These are phyloP conservation scores for Lethocerus indicus DNA, from an alignment of 1,140 invertebrate species.

Conservation along the genomic window DNA sequence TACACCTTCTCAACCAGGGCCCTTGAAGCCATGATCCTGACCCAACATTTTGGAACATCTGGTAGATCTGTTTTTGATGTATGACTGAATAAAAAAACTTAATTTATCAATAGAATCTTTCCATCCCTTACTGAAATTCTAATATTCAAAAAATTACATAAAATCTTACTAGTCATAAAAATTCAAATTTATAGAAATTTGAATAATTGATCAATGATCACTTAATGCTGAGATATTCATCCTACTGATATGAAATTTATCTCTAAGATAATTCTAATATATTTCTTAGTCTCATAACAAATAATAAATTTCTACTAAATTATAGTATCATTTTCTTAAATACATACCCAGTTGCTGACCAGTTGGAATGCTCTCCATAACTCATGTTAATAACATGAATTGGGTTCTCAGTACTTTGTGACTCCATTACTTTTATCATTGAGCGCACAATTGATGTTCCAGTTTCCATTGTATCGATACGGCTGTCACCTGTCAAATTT, in stretches of 20 bases:
- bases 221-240: not conserved
- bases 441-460: slow-evolving; percentile 79
- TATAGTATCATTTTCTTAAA: not conserved
- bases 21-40: too few relatives aligned
- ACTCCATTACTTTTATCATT: slow-evolving; percentile 70
- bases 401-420: slow-evolving; percentile 27
- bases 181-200: too few relatives aligned
- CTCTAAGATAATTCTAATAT: not conserved
- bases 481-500: slow-evolving; percentile 44
- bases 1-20: too few relatives aligned
- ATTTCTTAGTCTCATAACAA: not conserved
- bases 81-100: too few relatives aligned
- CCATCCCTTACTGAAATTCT: too few relatives aligned
- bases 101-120: too few relatives aligned
- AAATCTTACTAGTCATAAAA: too few relatives aligned
- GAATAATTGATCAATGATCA: too few relatives aligned
- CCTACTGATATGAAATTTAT: not conserved
- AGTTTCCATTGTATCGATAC: slow-evolving; percentile 90
- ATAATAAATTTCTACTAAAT: not conserved
- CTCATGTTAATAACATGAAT: slow-evolving; percentile 95
- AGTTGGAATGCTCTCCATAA: slow-evolving; percentile 88
- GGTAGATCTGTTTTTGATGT: too few relatives aligned
- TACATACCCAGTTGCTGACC: slow-evolving; percentile 71
- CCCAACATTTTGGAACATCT: too few relatives aligned
- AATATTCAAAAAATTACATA: too few relatives aligned